phyloP scores from a whole-genome alignment of 2,888 invertebrate genomes.

The Tachina fera region DNA sequence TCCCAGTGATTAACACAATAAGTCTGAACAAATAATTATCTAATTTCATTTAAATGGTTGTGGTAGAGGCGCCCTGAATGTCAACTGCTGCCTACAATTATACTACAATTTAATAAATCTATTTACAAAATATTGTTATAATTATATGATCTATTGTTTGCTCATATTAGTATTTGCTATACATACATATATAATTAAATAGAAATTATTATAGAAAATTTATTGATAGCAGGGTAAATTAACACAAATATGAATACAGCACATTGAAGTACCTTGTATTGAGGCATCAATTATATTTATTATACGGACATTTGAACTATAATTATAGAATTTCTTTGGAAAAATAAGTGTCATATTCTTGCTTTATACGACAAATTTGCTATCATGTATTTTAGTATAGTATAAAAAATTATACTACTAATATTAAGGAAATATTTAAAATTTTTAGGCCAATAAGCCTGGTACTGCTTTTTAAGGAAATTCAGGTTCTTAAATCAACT shows the following conservation, averaged over 20 bases:
- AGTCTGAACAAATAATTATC: neutral
- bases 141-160: neutral
- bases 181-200: slow-evolving; percentile 32
- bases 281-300: too few species aligned
- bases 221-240: neutral
- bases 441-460: too few species aligned
- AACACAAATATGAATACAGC: neutral
- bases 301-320: too few species aligned
- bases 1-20: neutral
- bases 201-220: neutral
- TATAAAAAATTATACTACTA: too few species aligned
- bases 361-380: too few species aligned
- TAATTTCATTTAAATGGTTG: neutral
- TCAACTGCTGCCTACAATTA: neutral
- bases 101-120: neutral
- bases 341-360: too few species aligned
- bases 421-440: too few species aligned
- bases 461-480: too few species aligned
- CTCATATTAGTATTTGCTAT: too few species aligned
- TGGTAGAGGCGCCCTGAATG: neutral
- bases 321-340: too few species aligned
- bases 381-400: too few species aligned
- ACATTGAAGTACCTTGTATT: neutral
- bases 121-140: neutral
- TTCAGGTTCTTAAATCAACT: too few species aligned